Evolutionary conservation across 64 coral and sea anemone species (phyloP).

Genomic region (Montipora cactus): DNA sequence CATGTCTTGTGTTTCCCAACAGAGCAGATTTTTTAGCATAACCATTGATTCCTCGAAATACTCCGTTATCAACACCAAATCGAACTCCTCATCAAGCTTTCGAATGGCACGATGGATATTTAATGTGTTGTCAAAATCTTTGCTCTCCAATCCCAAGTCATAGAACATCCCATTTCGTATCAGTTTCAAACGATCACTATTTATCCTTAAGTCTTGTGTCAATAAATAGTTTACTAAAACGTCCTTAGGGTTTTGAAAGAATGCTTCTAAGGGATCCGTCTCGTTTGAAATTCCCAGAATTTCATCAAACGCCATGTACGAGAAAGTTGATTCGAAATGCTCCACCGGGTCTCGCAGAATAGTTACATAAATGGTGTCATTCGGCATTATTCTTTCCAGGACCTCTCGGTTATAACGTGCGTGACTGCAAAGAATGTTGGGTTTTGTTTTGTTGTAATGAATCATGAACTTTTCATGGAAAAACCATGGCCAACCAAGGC

Average conservation of each 20-base stretch:
- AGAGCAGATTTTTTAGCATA: slow-evolving; percentile 80
- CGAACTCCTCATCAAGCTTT: slow-evolving; percentile 73
- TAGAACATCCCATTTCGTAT: slow-evolving; percentile 98
- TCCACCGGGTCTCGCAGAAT: slow-evolving; percentile 90
- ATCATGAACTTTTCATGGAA: slow-evolving; percentile 70
- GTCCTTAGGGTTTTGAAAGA: slow-evolving; percentile 89
- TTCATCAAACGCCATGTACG: slow-evolving; percentile 90
- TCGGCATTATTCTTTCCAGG: slow-evolving; percentile 83
- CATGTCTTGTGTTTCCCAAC: slow-evolving; percentile 90
- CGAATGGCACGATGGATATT: slow-evolving; percentile 54
- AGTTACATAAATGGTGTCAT: slow-evolving; percentile 90
- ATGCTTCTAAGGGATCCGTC: slow-evolving; percentile 74
- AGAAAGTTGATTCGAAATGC: slow-evolving; percentile 93
- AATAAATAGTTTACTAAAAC: slow-evolving; percentile 86
- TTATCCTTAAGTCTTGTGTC: slow-evolving; percentile 77
- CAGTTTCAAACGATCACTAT: slow-evolving; percentile 93
- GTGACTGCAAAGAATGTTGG: slow-evolving; percentile 91
- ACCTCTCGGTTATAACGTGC: slow-evolving; percentile 81
- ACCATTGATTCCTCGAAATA: slow-evolving; percentile 92
- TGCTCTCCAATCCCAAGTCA: slow-evolving; percentile 86
- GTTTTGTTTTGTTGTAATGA: slow-evolving; percentile 25
- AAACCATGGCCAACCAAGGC: slow-evolving; percentile 92
- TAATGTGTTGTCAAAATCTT: slow-evolving; percentile 78
- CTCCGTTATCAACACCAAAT: slow-evolving; percentile 85
- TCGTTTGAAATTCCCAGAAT: slow-evolving; percentile 86